Evolutionary conservation across 2,113 vertebrate species (phyloP).

Genomic region (Ardeotis arabs): DNA sequence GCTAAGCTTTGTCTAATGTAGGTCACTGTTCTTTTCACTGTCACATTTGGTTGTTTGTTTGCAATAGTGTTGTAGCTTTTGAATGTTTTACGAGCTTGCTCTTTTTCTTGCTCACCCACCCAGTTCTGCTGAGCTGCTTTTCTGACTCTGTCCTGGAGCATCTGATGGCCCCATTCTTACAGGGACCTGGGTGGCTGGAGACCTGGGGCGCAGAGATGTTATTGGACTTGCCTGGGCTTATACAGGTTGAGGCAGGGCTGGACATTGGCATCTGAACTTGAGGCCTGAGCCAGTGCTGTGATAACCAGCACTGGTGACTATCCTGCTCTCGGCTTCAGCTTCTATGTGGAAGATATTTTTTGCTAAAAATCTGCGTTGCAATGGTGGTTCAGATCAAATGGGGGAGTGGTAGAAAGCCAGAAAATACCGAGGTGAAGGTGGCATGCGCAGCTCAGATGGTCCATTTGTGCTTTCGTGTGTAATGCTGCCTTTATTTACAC

Average conservation of each 20-base stretch:
- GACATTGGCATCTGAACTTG: not conserved
- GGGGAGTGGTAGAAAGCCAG: not conserved
- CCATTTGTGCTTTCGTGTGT: not conserved
- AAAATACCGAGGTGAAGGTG: not conserved
- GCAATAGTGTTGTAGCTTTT: not conserved
- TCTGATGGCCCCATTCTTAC: not conserved
- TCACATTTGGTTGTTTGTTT: not conserved
- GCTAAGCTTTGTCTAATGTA: not conserved
- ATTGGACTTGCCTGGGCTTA: not conserved
- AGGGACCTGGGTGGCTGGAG: not conserved
- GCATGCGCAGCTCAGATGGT: not conserved
- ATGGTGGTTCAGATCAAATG: not conserved
- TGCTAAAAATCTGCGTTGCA: not conserved
- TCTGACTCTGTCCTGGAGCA: not conserved
- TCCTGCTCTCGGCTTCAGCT: not conserved
- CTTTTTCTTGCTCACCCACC: not conserved
- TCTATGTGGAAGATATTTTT: not conserved
- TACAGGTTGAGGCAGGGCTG: not conserved
- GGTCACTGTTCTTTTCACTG: conserved; percentile 17
- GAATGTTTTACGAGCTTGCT: not conserved
- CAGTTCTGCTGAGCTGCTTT: conserved; percentile 5
- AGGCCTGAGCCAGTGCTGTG: not conserved
- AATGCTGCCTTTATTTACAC: not conserved
- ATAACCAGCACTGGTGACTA: not conserved
- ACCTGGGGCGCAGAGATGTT: not conserved